Percentiles rank a stretch among this genome's conserved stretches.
phyloP scores from a whole-genome alignment of 1,140 invertebrate species.

The Paralvinella palmiformis region DNA sequence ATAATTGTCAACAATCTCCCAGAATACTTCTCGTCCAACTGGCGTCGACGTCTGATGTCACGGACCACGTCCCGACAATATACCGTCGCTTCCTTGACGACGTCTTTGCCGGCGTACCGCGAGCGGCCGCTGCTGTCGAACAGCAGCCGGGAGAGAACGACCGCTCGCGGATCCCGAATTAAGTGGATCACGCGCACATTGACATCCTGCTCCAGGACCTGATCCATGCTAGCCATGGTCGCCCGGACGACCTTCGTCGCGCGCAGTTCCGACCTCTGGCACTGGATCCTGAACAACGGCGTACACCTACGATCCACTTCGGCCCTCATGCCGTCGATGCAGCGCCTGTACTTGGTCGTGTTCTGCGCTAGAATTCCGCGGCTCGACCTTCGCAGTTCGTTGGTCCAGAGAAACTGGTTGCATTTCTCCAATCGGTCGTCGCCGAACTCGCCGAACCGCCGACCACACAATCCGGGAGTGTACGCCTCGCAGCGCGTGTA shows the following conservation, averaged over 20 bases:
- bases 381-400: background rate
- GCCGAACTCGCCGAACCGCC: background rate
- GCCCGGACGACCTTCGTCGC: background rate
- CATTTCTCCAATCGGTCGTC: background rate
- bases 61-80: constrained; percentile 5
- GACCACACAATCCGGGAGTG: background rate
- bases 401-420: background rate
- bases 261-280: background rate
- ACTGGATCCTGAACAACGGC: background rate
- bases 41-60: background rate
- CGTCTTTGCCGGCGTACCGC: background rate
- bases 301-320: background rate
- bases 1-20: constrained; percentile 1
- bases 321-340: background rate
- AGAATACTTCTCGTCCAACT: background rate
- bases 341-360: background rate
- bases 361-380: background rate
- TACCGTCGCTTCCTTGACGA: constrained; percentile 4
- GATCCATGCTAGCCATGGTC: constrained; percentile 2
- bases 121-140: constrained; percentile 1
- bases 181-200: constrained; percentile 3
- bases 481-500: background rate
- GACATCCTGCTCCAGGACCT: background rate
- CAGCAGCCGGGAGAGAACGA: background rate
- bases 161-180: background rate